Evolutionary conservation across 2,797 vertebrate species (phyloP), one percentile per base, ranked within the genome.

Genomic region (Typhlichthys eigenmanni): DNA sequence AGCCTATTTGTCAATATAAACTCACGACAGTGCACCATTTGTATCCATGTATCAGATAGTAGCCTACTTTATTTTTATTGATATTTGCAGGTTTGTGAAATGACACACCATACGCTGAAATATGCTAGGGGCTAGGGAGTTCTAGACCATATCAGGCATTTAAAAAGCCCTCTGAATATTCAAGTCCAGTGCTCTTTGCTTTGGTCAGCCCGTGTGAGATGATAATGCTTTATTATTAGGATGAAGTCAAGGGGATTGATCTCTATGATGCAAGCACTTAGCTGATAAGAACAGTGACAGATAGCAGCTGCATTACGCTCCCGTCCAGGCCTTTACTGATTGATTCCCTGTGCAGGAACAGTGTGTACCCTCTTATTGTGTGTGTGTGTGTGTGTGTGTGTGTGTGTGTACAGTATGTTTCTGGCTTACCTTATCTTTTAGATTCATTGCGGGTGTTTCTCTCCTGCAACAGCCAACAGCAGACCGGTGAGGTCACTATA

Each of bases 171-270:
- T 13, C 60, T 10, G 2, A 49, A 19, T 48, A 10, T 54, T 78
- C 62, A 60, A 47, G 54, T 16, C 46, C 14, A 1, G 7, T 47
- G 47, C 43, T 72, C 58, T 73, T 70, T 45, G 1, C 56, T 34
- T 45, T 62, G 47, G 7, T 32, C 19, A 57, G 47, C 1, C 0
- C 72, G 48, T 50, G 60, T 64, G 45, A 48, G 68, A 63, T 84
- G 86, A 91, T 90, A 86, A 82, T 24, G 47, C 17, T 80, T 79
- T 91, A 90, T 88, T 90, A 87, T 86, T 90, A 87, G 90, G 74
- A 81, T 69, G 68, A 62, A 82, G 84, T 88, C 77, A 85, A 86
- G 79, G 45, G 79, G 72, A 84, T 84, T 78, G 73, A 76, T 75
- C 76, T 84, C 71, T 52, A 70, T 46, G 75, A 78, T 79, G 75